These are phyloP conservation scores for Papilio demoleus DNA, from an alignment of 2,888 invertebrate genomes.

Conservation along the genomic window DNA sequence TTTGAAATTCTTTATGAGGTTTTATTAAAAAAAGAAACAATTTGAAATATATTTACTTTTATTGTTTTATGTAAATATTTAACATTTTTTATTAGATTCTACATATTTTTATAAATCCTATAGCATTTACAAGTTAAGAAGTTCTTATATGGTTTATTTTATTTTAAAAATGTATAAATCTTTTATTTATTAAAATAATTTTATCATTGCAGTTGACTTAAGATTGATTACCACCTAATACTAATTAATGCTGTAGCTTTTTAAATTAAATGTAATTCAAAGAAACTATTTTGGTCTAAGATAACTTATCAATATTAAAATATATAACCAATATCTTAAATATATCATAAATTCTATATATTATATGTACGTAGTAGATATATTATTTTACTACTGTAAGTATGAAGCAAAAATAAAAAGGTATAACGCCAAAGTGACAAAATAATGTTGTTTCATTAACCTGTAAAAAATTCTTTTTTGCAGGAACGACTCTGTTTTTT, in stretches of 20 bases:
- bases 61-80: constrained; percentile 31
- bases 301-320: constrained; percentile 16
- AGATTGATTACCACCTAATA: neutral
- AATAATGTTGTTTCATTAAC: constrained; percentile 48
- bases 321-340: constrained; percentile 34
- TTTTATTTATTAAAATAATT: too few relatives aligned
- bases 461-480: too few relatives aligned
- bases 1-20: neutral
- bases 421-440: constrained; percentile 60
- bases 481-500: too few relatives aligned
- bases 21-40: neutral
- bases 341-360: constrained; percentile 47
- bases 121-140: too few relatives aligned
- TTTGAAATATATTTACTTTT: too few relatives aligned
- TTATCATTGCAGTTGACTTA: too few relatives aligned
- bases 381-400: constrained; percentile 69
- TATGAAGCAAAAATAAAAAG: constrained; percentile 65
- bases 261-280: constrained; percentile 12
- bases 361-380: constrained; percentile 56
- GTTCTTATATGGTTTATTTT: too few relatives aligned
- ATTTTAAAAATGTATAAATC: too few relatives aligned
- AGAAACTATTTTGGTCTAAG: neutral
- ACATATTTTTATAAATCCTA: constrained; percentile 41
- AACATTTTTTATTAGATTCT: constrained; percentile 9
- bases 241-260: constrained; percentile 5